These are phyloP conservation scores for Eulemur rufifrons DNA, from an alignment of 2,113 vertebrate species.

Conservation along the genomic window DNA sequence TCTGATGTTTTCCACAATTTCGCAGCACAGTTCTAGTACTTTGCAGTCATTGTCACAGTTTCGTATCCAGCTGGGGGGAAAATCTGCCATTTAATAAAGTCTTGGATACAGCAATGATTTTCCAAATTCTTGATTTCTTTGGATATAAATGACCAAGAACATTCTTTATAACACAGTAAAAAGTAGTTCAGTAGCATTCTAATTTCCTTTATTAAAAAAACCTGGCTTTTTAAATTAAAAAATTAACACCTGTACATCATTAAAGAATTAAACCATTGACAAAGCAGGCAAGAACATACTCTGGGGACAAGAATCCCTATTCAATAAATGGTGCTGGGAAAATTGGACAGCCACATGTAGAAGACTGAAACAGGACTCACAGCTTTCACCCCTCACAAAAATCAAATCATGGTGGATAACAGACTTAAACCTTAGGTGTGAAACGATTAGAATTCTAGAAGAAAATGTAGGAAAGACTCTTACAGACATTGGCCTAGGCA, in stretches of 20 bases:
- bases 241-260: not conserved
- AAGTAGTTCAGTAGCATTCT: not conserved
- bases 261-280: not conserved
- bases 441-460: too few species aligned
- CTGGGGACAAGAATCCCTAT: too few species aligned
- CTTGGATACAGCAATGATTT: not conserved
- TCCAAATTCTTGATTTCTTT: slow-evolving; percentile 24
- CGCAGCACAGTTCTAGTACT: not conserved
- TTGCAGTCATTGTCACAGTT: not conserved
- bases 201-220: not conserved
- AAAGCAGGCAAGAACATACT: too few species aligned
- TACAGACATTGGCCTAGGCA: too few species aligned
- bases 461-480: too few species aligned
- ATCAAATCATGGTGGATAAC: too few species aligned
- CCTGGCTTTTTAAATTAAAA: not conserved
- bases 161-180: not conserved
- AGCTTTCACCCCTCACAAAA: too few species aligned
- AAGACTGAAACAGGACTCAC: too few species aligned
- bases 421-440: too few species aligned
- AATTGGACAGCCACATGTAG: too few species aligned
- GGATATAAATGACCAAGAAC: not conserved
- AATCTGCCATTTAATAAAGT: not conserved
- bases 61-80: not conserved
- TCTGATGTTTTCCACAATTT: not conserved
- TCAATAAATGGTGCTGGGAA: too few species aligned